Evolutionary conservation across 2,888 invertebrate species (phyloP), one percentile per base, ranked within the genome.

Genomic region (Steinernema hermaphroditum): DNA sequence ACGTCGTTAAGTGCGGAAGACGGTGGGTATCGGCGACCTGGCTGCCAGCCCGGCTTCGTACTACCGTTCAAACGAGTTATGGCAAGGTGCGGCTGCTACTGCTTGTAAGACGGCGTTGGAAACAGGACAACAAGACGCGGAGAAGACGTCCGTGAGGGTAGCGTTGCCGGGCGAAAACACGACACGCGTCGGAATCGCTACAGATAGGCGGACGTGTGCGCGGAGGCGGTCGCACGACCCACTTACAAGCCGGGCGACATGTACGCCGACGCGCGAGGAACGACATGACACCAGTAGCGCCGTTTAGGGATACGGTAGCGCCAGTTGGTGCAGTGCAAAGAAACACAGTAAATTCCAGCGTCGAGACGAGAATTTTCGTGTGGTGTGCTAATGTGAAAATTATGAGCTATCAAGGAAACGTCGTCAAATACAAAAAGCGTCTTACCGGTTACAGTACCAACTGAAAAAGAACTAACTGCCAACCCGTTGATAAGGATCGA

Each of bases 181-280:
- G 54, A 54, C 54, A 54, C 54, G 54, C 54, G 54, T 54, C 27
- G 54, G 54, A 54, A 54, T 54, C 54, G 54, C 54, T 54, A 54
- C 54, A 9, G 27, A 54, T 54, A 54, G 54, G 54, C 54, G 54
- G 54, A 54, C n/a, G 54, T 54, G 37, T 37, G 37, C 37, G 37
- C 12, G 54, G 54, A 19, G 27, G 54, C 54, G 54, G 54, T 22
- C 54, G 54, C 12, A 22, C 54, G 54, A 54, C 54, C 54, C 54
- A 54, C n/a, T 54, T 54, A 54, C 54, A 54, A 54, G 54, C 54
- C 54, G 24, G 54, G 9, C 22, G 46, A 46, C 46, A 46, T 19
- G 46, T 6, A 46, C n/a, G n/a, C 4, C n/a, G 16, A 16, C n/a
- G 46, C 16, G 46, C 16, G n/a, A 16, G 46, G n/a, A 22, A 54